Evolutionary conservation across 2,113 vertebrate species (phyloP), one percentile per base, ranked within the genome.

Genomic region (Periophthalmus modestus): DNA sequence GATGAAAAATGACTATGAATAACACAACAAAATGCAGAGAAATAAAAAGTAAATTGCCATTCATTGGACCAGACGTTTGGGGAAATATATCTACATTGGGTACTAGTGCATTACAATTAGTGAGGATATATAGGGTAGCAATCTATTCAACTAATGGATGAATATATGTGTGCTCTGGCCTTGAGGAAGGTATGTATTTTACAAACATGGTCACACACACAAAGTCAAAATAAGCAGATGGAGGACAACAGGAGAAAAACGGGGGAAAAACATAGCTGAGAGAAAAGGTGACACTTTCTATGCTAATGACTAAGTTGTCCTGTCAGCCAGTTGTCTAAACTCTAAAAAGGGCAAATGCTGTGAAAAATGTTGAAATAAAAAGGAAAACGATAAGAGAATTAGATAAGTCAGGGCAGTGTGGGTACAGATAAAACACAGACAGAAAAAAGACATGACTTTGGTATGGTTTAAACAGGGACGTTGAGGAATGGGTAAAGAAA

Each of bases 281-380:
- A 63, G 81, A 78, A 81, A 86, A 90, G 86, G 91, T 92, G 87
- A 92, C 88, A 87, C 86, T 91, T 73, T 55, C 82, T 79, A 92
- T 91, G 89, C 75, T 89, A 89, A 92, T 89, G 69, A 58, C 28
- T 79, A 82, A 86, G 83, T 83, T 84, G 23, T 69, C 59, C 10
- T 83, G 78, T 84, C 69, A 77, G 69, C 69, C 63, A 67, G 18
- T 83, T 52, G 69, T 70, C 24, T 52, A n/a, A 62, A 57, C 43
- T 52, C 82, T 66, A 80, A 39, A 36, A 71, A 81, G 78, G 73
- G 66, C 69, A 59, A 72, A 63, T 47, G 21, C 2, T 4, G 18
- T 66, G 2, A 11, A 55, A 52, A 54, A 59, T 16, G 7, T 16
- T 71, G n/a, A 48, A 28, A n/a, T 12, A 28, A 58, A 71, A 65